Evolutionary conservation across 2,888 invertebrate genomes (phyloP).

Genomic region (Cryptus viduatorius): DNA sequence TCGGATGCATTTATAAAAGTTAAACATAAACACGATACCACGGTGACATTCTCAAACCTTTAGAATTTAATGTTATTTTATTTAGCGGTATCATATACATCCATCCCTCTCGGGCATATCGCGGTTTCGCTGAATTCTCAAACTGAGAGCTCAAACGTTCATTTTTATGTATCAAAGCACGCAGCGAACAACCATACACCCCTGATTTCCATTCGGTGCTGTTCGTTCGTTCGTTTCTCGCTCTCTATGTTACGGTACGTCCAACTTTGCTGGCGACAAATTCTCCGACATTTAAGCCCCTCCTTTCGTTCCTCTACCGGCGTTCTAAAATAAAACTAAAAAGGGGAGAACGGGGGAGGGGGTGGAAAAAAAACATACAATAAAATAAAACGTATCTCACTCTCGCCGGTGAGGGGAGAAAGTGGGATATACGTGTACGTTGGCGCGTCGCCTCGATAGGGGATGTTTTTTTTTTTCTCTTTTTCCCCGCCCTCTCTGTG

Average conservation of each 20-base stretch:
- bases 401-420: conserved; percentile 31
- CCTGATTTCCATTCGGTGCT: conserved; percentile 48
- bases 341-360: background rate
- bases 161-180: conserved; percentile 28
- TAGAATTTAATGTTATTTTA: conserved; percentile 18
- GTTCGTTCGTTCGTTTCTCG: conserved; percentile 10
- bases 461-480: conserved; percentile 57
- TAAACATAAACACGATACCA: background rate
- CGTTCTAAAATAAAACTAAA: conserved; percentile 24
- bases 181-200: conserved; percentile 6
- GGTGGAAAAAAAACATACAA: background rate
- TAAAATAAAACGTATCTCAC: conserved; percentile 44
- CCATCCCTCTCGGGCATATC: background rate
- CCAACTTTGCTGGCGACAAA: conserved; percentile 48
- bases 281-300: conserved; percentile 52
- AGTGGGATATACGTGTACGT: conserved; percentile 20
- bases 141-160: conserved; percentile 42
- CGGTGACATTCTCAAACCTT: conserved; percentile 39
- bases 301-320: conserved; percentile 22
- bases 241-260: conserved; percentile 27
- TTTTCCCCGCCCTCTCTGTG: conserved; percentile 29
- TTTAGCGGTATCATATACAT: background rate
- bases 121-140: conserved; percentile 2
- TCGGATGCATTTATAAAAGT: conserved; percentile 35
- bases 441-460: conserved; percentile 46